phyloP scores from a whole-genome alignment of 2,113 vertebrate species.

The Nyctibius bracteatus region DNA sequence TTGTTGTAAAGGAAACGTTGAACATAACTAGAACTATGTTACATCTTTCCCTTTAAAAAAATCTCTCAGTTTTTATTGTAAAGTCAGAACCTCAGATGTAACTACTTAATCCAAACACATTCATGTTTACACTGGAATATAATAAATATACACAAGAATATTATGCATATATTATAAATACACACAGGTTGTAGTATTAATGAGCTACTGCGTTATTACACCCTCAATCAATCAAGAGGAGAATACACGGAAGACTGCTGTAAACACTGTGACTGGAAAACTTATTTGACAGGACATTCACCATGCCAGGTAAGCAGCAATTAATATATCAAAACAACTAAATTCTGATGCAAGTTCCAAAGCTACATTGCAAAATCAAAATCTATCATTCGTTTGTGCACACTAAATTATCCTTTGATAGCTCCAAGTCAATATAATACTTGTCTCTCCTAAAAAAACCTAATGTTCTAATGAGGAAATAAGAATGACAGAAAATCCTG shows the following conservation, averaged over 20 bases:
- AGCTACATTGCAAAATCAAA: background rate
- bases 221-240: constrained; percentile 18
- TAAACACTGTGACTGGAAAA: constrained; percentile 39
- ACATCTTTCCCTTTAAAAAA: background rate
- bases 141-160: constrained; percentile 11
- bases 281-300: constrained; percentile 36
- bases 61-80: background rate
- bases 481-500: background rate
- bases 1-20: background rate
- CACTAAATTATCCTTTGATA: background rate
- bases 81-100: background rate
- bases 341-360: background rate
- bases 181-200: background rate
- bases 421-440: background rate
- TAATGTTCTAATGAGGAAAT: background rate
- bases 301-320: constrained; percentile 18
- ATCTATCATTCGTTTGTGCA: background rate
- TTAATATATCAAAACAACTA: constrained; percentile 36
- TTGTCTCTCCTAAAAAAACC: background rate
- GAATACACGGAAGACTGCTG: background rate
- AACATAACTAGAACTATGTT: background rate
- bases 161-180: background rate
- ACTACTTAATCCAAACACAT: background rate
- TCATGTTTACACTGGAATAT: background rate
- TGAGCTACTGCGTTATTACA: background rate